Evolutionary conservation across 2,888 invertebrate species (phyloP), one percentile per base, ranked within the genome.

Genomic region (Flexamia atlantica): DNA sequence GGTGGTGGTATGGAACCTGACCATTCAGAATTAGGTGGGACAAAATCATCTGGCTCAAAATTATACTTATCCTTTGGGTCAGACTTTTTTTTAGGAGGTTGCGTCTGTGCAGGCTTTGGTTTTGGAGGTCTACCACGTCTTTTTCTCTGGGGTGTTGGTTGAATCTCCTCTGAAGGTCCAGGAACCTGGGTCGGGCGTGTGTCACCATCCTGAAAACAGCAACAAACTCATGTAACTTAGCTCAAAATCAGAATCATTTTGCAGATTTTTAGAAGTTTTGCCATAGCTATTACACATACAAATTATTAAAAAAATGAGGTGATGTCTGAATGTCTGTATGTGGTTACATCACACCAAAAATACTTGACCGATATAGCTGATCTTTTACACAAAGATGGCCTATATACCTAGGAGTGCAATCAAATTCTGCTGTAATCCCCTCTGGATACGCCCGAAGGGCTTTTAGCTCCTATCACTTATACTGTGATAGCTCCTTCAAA

Each of bases 1-100:
- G 84, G 81, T 20, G 81, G 81, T 82, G 81, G 84, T 46, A 84
- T 32, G 36, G 80, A 57, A 60, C 64, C 42, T 53, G 57, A 64
- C 83, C 80, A 83, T n/a, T 53, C 23, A 4, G 60, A 28, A 60
- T 60, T 28, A 60, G 60, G 60, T 60, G 60, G 20, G 7, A 23
- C 60, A 60, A 60, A 60, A 60, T 60, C 60, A 60, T 60, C 28
- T 60, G 23, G 25, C 23, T 10, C 28, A 60, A 60, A 60, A 14
- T 60, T 60, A 14, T 60, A 60, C 28, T 60, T 60, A 28, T 28
- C 9, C 28, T 60, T 20, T 7, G 60, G 46, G 12, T 60, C 14
- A 23, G 60, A 28, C 60, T 60, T 23, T 25, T 60, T 60, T 28
- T 60, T 23, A 28, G 23, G 17, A 12, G 23, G 25, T 60, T 60